phyloP scores from a whole-genome alignment of 2,797 vertebrate genomes.

The Brachyrhaphis roseni region DNA sequence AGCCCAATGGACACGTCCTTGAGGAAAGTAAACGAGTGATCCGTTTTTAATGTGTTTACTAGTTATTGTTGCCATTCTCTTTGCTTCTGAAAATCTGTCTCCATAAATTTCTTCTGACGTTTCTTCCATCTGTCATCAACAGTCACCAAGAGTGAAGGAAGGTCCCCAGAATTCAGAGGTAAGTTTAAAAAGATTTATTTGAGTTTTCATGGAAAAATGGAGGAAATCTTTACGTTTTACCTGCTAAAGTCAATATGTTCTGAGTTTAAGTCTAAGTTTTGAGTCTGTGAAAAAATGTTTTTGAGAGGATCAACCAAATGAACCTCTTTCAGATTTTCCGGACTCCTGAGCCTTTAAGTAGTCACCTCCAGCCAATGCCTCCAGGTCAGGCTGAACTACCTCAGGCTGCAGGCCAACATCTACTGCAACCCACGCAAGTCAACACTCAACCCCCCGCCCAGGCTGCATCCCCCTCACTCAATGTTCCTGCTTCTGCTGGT shows the following conservation, averaged over 20 bases:
- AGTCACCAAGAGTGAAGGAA: slow-evolving; percentile 99
- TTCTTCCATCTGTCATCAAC: slow-evolving; percentile 30
- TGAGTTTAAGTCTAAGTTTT: neutral
- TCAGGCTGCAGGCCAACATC: slow-evolving; percentile 85
- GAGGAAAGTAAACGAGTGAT: slow-evolving; percentile 57
- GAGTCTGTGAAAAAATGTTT: neutral
- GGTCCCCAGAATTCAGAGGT: slow-evolving; percentile 91
- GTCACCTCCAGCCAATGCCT: slow-evolving; percentile 82
- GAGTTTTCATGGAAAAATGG: neutral
- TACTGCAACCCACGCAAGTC: slow-evolving; percentile 79
- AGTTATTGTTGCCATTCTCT: slow-evolving; percentile 42
- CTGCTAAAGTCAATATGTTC: neutral
- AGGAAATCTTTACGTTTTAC: neutral
- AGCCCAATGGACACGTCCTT: slow-evolving; percentile 2
- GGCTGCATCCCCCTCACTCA: slow-evolving; percentile 67
- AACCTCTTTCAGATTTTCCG: slow-evolving; percentile 83
- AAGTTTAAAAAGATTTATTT: slow-evolving; percentile 51
- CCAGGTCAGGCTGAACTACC: slow-evolving; percentile 89
- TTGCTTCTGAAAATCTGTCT: slow-evolving; percentile 18
- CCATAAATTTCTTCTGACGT: slow-evolving; percentile 16
- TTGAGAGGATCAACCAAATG: neutral
- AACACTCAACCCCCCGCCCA: slow-evolving; percentile 79
- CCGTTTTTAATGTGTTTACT: slow-evolving; percentile 30
- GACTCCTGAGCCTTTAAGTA: slow-evolving; percentile 83
- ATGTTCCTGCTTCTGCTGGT: slow-evolving; percentile 33